Percentiles rank a stretch among this genome's conserved stretches.
Evolutionary conservation across 2,888 invertebrate genomes (phyloP).

Genomic region (Caenorhabditis sp.): DNA sequence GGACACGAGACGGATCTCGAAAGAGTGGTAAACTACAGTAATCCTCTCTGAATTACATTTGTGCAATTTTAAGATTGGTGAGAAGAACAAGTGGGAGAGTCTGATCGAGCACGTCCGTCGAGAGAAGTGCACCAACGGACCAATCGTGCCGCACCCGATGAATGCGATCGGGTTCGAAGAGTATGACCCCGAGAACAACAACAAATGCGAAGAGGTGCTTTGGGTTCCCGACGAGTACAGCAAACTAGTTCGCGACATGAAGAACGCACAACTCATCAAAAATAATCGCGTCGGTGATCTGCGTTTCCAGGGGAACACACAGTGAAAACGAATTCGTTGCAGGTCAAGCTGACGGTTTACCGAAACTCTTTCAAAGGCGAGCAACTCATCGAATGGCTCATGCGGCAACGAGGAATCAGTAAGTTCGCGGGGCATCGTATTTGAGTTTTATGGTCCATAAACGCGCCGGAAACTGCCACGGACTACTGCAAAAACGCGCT

Average conservation of each 20-base stretch:
- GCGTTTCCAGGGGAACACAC: background rate
- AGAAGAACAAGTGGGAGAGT: slow-evolving; percentile 68
- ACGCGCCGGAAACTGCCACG: slow-evolving; percentile 32
- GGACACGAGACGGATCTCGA: slow-evolving; percentile 84
- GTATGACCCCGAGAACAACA: slow-evolving; percentile 56
- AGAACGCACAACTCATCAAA: slow-evolving; percentile 83
- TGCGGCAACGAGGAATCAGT: slow-evolving; percentile 83
- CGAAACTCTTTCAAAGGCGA: slow-evolving; percentile 84
- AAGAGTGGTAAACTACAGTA: slow-evolving; percentile 78
- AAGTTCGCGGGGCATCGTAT: slow-evolving; percentile 53
- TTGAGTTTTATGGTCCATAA: slow-evolving; percentile 31
- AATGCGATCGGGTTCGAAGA: slow-evolving; percentile 63
- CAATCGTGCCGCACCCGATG: slow-evolving; percentile 59
- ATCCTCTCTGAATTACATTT: background rate
- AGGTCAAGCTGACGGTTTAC: slow-evolving; percentile 80
- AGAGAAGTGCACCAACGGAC: slow-evolving; percentile 51
- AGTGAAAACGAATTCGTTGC: slow-evolving; percentile 25
- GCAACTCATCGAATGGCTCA: slow-evolving; percentile 84
- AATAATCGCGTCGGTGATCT: slow-evolving; percentile 79
- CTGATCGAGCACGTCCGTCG: slow-evolving; percentile 80
- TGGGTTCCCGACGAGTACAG: slow-evolving; percentile 71
- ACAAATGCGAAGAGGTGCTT: slow-evolving; percentile 59
- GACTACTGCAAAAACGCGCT: slow-evolving; percentile 45
- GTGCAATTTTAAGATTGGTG: slow-evolving; percentile 47
- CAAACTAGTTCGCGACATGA: slow-evolving; percentile 76